Evolutionary conservation across 2,113 vertebrate genomes (phyloP).

Genomic region (Etia nguti): DNA sequence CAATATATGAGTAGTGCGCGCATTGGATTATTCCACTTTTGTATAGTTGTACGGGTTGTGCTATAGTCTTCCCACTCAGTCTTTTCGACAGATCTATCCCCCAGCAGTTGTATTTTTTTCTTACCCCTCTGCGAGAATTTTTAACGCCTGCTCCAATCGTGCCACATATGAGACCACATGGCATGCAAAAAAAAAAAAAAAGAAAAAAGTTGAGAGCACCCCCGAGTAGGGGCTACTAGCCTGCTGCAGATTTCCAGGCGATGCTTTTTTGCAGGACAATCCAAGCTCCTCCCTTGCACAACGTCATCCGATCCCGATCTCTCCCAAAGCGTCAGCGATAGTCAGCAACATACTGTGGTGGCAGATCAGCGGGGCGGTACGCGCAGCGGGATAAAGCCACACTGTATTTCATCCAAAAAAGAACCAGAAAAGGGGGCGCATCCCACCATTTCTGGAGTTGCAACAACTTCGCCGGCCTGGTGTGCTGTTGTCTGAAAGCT

Average conservation of each 20-base stretch:
- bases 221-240: not conserved
- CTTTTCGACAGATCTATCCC: not conserved
- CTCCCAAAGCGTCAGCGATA: constrained; percentile 45
- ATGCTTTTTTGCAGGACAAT: constrained; percentile 28
- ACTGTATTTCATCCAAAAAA: not conserved
- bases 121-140: not conserved
- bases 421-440: not conserved
- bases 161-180: not conserved
- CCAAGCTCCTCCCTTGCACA: constrained; percentile 61
- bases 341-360: constrained; percentile 51
- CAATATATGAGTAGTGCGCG: not conserved
- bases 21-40: not conserved
- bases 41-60: not conserved
- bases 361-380: constrained; percentile 41
- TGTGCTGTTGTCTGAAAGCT: not conserved
- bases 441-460: constrained; percentile 9
- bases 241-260: not conserved
- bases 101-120: not conserved
- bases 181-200: not conserved
- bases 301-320: constrained; percentile 69
- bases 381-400: constrained; percentile 10
- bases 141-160: not conserved
- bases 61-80: not conserved
- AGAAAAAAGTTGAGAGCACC: not conserved
- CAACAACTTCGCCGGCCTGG: constrained; percentile 29